phyloP scores from a whole-genome alignment of 2,797 vertebrate genomes.

The Aratinga solstitialis region DNA sequence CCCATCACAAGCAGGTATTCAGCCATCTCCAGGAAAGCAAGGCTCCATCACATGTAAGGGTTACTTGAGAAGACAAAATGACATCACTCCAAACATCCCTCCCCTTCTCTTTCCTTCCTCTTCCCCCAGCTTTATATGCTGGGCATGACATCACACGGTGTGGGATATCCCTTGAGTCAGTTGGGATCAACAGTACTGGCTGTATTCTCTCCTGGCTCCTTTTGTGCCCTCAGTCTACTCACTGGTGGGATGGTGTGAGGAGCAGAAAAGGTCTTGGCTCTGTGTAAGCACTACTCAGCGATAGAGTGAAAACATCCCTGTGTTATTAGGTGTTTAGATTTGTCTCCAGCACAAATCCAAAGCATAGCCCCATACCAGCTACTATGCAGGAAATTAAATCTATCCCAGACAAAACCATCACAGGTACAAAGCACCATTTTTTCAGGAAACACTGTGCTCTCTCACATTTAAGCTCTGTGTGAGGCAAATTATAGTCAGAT shows the following conservation, averaged over 20 bases:
- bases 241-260: neutral
- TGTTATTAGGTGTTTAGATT: too few species aligned
- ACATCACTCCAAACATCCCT: neutral
- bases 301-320: neutral
- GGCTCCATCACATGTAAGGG: neutral
- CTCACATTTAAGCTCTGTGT: neutral
- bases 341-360: neutral
- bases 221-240: neutral
- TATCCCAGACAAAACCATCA: neutral
- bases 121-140: neutral
- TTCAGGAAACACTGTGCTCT: neutral
- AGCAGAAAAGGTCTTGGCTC: neutral
- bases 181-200: neutral
- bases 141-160: too few species aligned
- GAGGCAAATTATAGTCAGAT: neutral
- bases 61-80: neutral
- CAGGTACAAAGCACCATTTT: neutral
- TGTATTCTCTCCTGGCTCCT: neutral
- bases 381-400: neutral
- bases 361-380: neutral
- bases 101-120: neutral
- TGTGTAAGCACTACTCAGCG: neutral
- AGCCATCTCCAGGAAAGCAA: neutral
- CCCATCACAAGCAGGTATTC: neutral
- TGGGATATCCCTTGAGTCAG: neutral